These are phyloP conservation scores for Chromoteleia sp. DNA, from an alignment of 2,888 invertebrate genomes.

Conservation along the genomic window DNA sequence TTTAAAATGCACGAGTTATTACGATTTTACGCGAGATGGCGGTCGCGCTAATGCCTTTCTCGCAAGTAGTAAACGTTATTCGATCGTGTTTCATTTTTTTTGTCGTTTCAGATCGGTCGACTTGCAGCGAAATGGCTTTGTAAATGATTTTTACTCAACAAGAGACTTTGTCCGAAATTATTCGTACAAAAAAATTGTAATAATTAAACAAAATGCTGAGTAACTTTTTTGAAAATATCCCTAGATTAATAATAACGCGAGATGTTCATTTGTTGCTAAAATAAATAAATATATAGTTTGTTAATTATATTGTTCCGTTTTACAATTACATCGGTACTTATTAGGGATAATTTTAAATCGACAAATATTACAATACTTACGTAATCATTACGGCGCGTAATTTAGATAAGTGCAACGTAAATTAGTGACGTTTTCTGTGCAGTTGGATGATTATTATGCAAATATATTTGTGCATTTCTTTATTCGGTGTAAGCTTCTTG, in stretches of 20 bases:
- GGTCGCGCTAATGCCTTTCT: neutral
- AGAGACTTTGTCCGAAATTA: too few species aligned
- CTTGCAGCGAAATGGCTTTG: too few species aligned
- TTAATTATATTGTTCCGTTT: too few species aligned
- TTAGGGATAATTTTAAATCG: constrained; percentile 7
- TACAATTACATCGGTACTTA: neutral
- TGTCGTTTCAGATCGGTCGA: too few species aligned
- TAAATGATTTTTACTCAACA: too few species aligned
- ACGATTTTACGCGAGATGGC: constrained; percentile 29
- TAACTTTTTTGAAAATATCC: too few species aligned
- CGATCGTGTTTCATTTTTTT: too few species aligned
- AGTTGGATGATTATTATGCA: constrained; percentile 34
- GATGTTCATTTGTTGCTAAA: too few species aligned
- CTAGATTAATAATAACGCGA: too few species aligned
- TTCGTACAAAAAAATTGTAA: too few species aligned
- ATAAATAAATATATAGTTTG: too few species aligned
- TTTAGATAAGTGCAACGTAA: constrained; percentile 37
- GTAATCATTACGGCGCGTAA: constrained; percentile 18
- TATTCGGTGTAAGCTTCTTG: constrained; percentile 8
- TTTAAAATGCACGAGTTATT: constrained; percentile 17
- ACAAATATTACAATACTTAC: constrained; percentile 32
- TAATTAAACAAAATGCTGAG: too few species aligned
- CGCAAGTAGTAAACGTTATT: neutral
- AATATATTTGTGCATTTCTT: constrained; percentile 1
- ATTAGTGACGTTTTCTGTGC: constrained; percentile 29